phyloP scores from a whole-genome alignment of 2,888 invertebrate genomes.

The Odontocolon sp. region DNA sequence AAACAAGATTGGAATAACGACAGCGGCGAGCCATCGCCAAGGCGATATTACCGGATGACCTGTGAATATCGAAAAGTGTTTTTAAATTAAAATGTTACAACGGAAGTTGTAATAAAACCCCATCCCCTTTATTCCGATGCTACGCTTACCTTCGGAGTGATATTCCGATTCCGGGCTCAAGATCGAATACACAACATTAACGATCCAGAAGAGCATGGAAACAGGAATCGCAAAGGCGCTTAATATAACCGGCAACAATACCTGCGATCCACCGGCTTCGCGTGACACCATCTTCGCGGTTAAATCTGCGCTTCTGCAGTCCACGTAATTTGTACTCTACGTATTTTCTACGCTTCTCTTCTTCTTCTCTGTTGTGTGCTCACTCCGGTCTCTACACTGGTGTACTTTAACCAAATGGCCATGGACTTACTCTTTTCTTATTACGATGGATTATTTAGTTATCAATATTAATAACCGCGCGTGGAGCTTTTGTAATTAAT shows the following conservation, averaged over 20 bases:
- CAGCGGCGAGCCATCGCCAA: conserved; percentile 85
- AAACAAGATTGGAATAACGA: conserved; percentile 85
- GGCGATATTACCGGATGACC: conserved; percentile 85
- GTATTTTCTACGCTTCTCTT: too few species aligned
- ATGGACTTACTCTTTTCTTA: too few species aligned
- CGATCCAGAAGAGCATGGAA: conserved; percentile 89
- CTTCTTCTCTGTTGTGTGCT: too few species aligned
- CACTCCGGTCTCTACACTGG: too few species aligned
- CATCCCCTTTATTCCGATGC: too few species aligned
- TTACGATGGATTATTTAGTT: too few species aligned
- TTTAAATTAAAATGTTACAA: neutral
- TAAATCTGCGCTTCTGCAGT: too few species aligned
- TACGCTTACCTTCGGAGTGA: conserved; percentile 78
- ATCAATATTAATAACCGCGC: too few species aligned
- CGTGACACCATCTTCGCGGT: conserved; percentile 50
- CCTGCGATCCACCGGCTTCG: conserved; percentile 62
- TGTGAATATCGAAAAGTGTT: conserved; percentile 69
- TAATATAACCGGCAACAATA: conserved; percentile 84
- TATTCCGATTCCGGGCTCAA: conserved; percentile 82
- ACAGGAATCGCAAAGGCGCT: conserved; percentile 87
- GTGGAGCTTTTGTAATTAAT: too few species aligned
- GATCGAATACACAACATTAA: conserved; percentile 86
- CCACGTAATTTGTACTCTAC: too few species aligned
- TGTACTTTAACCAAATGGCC: too few species aligned
- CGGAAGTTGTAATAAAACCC: conserved; percentile 1